A percentile compares a stretch with the other conserved stretches of the same genome.
Evolutionary conservation across 1,140 invertebrate genomes (phyloP).

Genomic region (Hetaerina americana): DNA sequence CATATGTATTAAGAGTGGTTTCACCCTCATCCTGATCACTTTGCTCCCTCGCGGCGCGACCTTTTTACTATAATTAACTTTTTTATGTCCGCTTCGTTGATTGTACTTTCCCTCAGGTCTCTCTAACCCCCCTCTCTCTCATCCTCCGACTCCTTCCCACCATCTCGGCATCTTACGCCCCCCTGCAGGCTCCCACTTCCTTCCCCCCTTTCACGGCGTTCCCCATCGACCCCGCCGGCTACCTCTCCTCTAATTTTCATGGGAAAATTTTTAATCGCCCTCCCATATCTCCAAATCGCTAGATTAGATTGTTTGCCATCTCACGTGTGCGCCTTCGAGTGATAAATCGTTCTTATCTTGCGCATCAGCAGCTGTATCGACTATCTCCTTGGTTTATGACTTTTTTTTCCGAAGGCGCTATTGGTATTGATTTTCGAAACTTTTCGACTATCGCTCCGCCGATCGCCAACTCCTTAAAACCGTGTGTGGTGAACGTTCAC

Average conservation of each 20-base stretch:
- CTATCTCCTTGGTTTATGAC: background rate
- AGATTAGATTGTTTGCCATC: background rate
- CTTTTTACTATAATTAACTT: background rate
- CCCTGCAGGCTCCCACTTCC: no score
- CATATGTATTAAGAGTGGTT: background rate
- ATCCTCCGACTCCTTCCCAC: no score
- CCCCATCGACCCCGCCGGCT: no score
- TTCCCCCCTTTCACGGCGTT: no score
- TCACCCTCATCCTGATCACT: background rate
- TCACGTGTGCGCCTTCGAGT: no score
- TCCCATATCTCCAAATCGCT: background rate
- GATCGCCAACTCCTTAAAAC: background rate
- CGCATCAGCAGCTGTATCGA: background rate
- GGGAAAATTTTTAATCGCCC: background rate
- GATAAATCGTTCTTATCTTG: background rate
- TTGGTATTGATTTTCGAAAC: background rate
- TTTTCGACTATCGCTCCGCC: background rate
- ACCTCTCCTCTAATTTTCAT: background rate
- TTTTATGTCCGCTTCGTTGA: background rate
- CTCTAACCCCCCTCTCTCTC: background rate
- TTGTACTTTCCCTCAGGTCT: background rate
- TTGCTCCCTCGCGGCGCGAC: no score
- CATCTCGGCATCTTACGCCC: no score
- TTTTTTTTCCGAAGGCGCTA: background rate
- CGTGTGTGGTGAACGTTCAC: no score